Conservation (phyloP, 2,113 vertebrate genomes). For the Silurus asotus region DNA sequence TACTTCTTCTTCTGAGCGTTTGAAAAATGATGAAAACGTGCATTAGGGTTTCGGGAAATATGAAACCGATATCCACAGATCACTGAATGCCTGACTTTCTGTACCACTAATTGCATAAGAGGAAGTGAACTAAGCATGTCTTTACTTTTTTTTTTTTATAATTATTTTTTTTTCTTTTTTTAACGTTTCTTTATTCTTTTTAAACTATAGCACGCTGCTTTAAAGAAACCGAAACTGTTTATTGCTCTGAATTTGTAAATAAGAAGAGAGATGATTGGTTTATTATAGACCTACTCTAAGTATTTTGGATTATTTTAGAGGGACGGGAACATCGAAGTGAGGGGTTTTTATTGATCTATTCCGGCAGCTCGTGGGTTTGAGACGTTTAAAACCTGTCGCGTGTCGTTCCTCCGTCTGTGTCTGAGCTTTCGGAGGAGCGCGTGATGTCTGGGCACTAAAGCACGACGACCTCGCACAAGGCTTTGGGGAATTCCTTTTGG, state of each 20-base stretch:
- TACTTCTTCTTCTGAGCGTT: constrained; percentile 47
- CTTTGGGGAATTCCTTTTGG: constrained; percentile 5
- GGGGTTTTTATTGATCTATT: background rate
- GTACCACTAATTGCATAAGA: constrained; percentile 70
- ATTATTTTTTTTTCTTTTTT: constrained; percentile 35
- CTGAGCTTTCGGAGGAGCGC: constrained; percentile 16
- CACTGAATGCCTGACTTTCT: constrained; percentile 66
- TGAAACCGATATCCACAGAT: constrained; percentile 60
- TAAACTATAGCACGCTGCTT: constrained; percentile 68
- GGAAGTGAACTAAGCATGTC: constrained; percentile 60
- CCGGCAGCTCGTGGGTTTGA: background rate
- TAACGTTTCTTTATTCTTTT: constrained; percentile 54
- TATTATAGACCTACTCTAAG: constrained; percentile 48
- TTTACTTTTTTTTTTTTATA: constrained; percentile 50
- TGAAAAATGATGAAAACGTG: constrained; percentile 62
- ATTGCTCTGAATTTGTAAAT: constrained; percentile 65
- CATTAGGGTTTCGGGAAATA: constrained; percentile 55
- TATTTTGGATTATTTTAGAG: constrained; percentile 48
- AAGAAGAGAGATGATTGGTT: constrained; percentile 50
- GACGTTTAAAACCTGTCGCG: constrained; percentile 9
- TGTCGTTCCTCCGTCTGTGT: background rate
- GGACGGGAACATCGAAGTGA: constrained; percentile 35
- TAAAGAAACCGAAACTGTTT: constrained; percentile 61
- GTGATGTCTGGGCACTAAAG: constrained; percentile 26
- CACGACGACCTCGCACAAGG: constrained; percentile 2